These are phyloP conservation scores for Probaryconus sp. DNA, from an alignment of 1,140 invertebrate genomes.

Conservation along the genomic window DNA sequence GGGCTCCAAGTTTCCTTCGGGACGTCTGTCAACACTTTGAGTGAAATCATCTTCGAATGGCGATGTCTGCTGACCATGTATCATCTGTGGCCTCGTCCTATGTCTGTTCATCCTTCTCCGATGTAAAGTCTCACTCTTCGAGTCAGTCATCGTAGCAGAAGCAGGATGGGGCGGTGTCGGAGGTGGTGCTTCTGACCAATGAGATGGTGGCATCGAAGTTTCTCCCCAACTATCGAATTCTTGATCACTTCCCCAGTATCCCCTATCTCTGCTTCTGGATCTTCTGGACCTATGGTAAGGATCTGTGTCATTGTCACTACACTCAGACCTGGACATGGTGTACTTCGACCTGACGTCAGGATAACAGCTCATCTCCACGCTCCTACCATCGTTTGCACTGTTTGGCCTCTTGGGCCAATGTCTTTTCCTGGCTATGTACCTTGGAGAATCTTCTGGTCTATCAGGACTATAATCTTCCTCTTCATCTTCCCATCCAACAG, in stretches of 20 bases:
- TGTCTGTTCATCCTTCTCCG: conserved; percentile 75
- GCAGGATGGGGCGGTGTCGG: conserved; percentile 25
- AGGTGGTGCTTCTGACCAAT: conserved; percentile 71
- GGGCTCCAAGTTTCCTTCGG: conserved; percentile 56
- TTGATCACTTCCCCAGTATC: conserved; percentile 76
- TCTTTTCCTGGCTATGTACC: conserved; percentile 76
- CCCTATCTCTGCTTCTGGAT: conserved; percentile 71
- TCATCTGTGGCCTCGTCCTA: conserved; percentile 65
- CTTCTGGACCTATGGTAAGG: conserved; percentile 70
- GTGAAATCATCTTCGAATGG: conserved; percentile 86
- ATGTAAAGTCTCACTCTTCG: conserved; percentile 73
- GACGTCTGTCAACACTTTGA: conserved; percentile 71
- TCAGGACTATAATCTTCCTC: conserved; percentile 67
- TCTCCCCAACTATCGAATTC: conserved; percentile 75
- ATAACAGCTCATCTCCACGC: conserved; percentile 69
- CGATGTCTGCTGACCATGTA: conserved; percentile 78
- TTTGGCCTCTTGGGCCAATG: conserved; percentile 82
- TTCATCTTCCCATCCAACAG: conserved; percentile 68
- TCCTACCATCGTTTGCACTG: conserved; percentile 79
- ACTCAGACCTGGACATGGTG: conserved; percentile 74
- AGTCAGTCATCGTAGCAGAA: conserved; percentile 53
- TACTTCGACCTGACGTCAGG: conserved; percentile 68
- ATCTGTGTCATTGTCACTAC: conserved; percentile 76
- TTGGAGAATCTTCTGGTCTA: conserved; percentile 68
- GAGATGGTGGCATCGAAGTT: conserved; percentile 60